Evolutionary conservation across 2,113 vertebrate species (phyloP).

Genomic region (Tor tambroides): DNA sequence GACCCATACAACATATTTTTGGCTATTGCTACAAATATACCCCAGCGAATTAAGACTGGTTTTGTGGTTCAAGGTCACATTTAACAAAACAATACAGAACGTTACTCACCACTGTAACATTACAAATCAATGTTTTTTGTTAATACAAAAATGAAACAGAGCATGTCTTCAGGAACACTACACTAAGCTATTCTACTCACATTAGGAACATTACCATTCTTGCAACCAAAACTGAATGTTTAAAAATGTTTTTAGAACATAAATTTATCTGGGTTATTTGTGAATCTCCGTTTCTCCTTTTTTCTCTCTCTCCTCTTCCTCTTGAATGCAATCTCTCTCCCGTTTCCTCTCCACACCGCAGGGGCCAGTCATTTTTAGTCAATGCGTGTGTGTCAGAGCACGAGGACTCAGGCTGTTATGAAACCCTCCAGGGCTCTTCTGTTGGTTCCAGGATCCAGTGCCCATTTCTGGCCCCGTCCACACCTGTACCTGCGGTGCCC

Average conservation of each 20-base stretch:
- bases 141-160: too few relatives aligned
- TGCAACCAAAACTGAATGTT: background rate
- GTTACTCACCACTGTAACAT: background rate
- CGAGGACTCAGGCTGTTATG: conserved; percentile 35
- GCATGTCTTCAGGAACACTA: background rate
- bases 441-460: conserved; percentile 20
- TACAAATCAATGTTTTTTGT: background rate
- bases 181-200: background rate
- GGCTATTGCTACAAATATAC: too few relatives aligned
- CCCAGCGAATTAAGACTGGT: too few relatives aligned
- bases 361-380: background rate
- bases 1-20: too few relatives aligned
- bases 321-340: background rate
- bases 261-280: background rate
- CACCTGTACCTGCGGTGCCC: conserved; percentile 5
- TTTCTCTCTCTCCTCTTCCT: background rate
- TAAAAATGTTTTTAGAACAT: background rate
- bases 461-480: background rate
- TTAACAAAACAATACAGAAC: background rate
- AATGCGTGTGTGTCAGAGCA: conserved; percentile 29
- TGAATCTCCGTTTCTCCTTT: background rate
- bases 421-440: conserved; percentile 35
- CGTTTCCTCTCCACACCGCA: background rate
- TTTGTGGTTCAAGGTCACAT: too few relatives aligned
- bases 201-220: background rate